phyloP scores from a whole-genome alignment of 2,113 vertebrate species.

The Notechis scutatus region DNA sequence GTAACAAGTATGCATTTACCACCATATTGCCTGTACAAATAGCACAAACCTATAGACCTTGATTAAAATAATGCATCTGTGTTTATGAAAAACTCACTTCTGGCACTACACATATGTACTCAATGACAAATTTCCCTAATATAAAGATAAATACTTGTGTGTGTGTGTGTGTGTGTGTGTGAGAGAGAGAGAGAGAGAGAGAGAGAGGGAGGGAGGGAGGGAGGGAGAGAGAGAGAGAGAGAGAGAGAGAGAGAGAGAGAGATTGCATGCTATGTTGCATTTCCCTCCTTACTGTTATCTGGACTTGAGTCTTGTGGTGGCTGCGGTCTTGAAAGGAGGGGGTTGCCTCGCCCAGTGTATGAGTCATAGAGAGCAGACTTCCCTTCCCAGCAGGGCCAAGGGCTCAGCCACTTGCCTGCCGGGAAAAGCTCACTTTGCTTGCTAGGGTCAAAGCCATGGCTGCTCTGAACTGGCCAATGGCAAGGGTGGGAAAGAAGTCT shows the following conservation, averaged over 20 bases:
- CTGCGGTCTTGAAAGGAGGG: slow-evolving; percentile 21
- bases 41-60: not conserved
- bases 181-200: no score
- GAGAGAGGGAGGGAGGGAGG: no score
- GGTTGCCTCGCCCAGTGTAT: slow-evolving; percentile 24
- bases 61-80: not conserved
- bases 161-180: no score
- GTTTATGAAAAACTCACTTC: not conserved
- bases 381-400: slow-evolving; percentile 17
- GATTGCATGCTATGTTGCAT: not conserved
- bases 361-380: slow-evolving; percentile 26
- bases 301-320: slow-evolving; percentile 12
- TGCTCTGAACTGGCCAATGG: slow-evolving; percentile 18
- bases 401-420: not conserved
- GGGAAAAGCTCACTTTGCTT: slow-evolving; percentile 20
- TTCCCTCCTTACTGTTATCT: not conserved
- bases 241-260: no score
- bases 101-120: not conserved
- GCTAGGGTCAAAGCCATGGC: slow-evolving; percentile 19
- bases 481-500: not conserved
- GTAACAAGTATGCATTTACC: not conserved
- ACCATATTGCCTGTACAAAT: not conserved
- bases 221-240: rapidly evolving
- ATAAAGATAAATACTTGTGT: not conserved
- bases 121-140: not conserved